Evolutionary conservation across 2,113 vertebrate species (phyloP), one percentile per base, ranked within the genome.

Genomic region (Australoheros scitulus): DNA sequence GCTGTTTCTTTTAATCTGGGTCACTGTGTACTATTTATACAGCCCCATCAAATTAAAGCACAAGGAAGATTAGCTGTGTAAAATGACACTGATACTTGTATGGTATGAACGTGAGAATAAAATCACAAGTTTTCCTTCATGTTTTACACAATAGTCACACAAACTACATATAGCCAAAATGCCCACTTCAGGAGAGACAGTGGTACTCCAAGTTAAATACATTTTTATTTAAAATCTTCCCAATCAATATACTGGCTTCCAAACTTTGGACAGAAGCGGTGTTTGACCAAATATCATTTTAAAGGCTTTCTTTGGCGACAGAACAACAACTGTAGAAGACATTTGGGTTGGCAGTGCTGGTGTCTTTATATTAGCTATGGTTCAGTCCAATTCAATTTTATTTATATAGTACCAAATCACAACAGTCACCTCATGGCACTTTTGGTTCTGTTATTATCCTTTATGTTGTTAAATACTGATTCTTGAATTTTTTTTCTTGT

Each of bases 1-100:
- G 20, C 59, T 68, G 29, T n/a, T 52, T 29, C 24, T 61, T 81
- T 56, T 52, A 74, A 80, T 80, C 57, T 61, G 79, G 75, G 61
- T 82, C 55, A 61, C 47, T 24, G 9, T 76, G 79, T 75, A 11
- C 59, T 68, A 22, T 61, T 78, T 32, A 52, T 55, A 29, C 22
- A 77, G 36, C 18, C 14, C 11, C 18, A 22, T 36, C 26, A 82
- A 64, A 82, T 59, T 61, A 63, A 86, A 82, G 41, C 24, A 24
- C 9, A 50, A 36, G 32, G n/a, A 68, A 36, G 60, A 77, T 82
- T 61, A 76, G 34, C 22, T 41, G 65, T 34, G 7, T 32, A 36
- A 20, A 34, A 63, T 29, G 7, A 63, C 14, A 5, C 18, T 15
- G 24, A 36, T 34, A 43, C 24, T 70, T 47, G 10, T 17, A 38